Base-by-base conservation (phyloP, 2,888 invertebrate genomes). In the Dicranocentrus wangi region DNA sequence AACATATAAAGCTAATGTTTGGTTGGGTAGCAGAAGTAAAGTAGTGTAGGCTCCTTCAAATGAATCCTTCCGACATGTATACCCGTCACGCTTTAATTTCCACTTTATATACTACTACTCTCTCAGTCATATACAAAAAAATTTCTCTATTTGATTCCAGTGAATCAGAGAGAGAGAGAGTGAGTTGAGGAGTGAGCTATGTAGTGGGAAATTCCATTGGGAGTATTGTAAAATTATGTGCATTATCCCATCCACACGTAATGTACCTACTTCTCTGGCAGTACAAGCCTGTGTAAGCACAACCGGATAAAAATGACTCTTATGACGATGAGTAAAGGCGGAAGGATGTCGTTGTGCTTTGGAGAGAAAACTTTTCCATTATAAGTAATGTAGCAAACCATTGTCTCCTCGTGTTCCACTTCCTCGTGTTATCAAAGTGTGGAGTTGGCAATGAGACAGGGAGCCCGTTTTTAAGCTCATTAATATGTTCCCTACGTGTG, bases 271-370 rank as follows among this genome's bases (percentile, higher is more conserved):
- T 63, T 47, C 73, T 53, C 47, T n/a, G 15, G 32, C 47, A 15
- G 39, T 39, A 8, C 39, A 13, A 39, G 39, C 5, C 5, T 39
- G 39, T 8, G 13, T 39, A 39, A 39, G 15, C n/a, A 47, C 47
- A 47, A 32, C 47, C n/a, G n/a, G 7, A 10, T 47, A 47, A 47
- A 75, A 75, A 75, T 75, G 75, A 43, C 42, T 42, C 42, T 60
- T 58, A 42, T 75, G 39, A 39, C 53, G 66, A 75, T 55, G 76
- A 68, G 60, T 43, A 55, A 68, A 68, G 68, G 58, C 66, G 76
- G 76, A 76, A 76, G 76, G 76, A 76, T 76, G 76, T 76, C 68
- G 76, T 76, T 76, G 76, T 76, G 68, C 68, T 39, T 27, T 19
- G 15, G 23, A 32, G 55, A 63, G 53, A 27, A 76, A 76, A 28